These are phyloP conservation scores for Acleris holmiana DNA, from an alignment of 2,888 invertebrate species.

Conservation along the genomic window DNA sequence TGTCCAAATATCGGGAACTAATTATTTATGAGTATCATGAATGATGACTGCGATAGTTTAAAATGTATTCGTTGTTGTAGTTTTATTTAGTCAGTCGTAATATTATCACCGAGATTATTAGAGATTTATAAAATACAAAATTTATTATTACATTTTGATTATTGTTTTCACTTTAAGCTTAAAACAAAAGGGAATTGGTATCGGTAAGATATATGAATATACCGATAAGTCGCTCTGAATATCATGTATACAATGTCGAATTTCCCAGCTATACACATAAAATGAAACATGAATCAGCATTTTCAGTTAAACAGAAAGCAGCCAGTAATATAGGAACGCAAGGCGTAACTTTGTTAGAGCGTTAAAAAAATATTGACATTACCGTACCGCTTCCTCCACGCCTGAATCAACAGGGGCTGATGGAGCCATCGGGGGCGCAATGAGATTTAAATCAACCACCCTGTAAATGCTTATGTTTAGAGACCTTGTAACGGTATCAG, in stretches of 20 bases:
- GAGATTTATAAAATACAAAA: neutral
- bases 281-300: neutral
- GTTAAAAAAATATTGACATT: slow-evolving; percentile 17
- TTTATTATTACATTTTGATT: neutral
- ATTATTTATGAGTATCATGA: neutral
- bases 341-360: slow-evolving; percentile 16
- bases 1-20: neutral
- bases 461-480: slow-evolving; percentile 6
- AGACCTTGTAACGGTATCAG: neutral
- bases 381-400: neutral
- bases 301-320: neutral
- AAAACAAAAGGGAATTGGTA: neutral
- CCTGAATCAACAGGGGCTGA: slow-evolving; percentile 13
- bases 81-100: neutral
- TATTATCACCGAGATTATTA: neutral
- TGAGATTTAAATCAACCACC: slow-evolving; percentile 5
- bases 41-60: neutral
- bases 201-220: no score
- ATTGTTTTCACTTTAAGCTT: neutral
- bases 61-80: neutral
- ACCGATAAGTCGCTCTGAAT: no score
- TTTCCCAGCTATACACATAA: neutral
- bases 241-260: neutral
- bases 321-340: slow-evolving; percentile 1
- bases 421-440: slow-evolving; percentile 13